Evolutionary conservation across 2,113 vertebrate species (phyloP), one percentile per base, ranked within the genome.

Genomic region (Pygoscelis antarcticus): DNA sequence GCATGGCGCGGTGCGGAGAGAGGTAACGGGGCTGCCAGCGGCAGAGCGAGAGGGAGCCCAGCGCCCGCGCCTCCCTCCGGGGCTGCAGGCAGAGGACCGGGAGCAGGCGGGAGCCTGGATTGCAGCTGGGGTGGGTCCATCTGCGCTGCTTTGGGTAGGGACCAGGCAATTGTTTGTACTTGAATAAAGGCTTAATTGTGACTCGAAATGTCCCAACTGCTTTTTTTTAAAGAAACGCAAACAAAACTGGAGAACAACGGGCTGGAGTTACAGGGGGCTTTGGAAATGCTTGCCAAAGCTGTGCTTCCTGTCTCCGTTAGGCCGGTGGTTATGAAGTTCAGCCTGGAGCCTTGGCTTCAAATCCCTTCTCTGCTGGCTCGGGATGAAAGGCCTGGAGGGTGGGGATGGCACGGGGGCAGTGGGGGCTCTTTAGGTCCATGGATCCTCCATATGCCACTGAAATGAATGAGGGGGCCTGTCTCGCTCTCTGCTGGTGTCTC

Each of bases 141-240:
- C 82, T 94, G 96, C 40, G 2, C 25, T 6, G 49, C 70, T 65
- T 96, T 96, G 96, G 87, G 96, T 61, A 91, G 70, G 87, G 13
- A 87, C 92, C 84, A 93, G 82, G 70, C 92, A 88, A 96, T 94
- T 97, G 96, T 97, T 90, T 86, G 78, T 52, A 26, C 46, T 94
- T 91, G 92, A 96, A 95, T 96, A 95, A 97, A 96, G 66, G 78
- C 87, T 93, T 76, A 79, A 91, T 97, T 97, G 84, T 97, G 61
- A 85, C 66, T 96, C 2, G 12, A 79, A 80, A 65, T 88, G 82
- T 90, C 93, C 92, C 84, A 87, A 94, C 66, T 85, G 93, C 74
- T 54, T 90, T 90, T 42, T 42, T 57, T 68, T 47, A 30, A 87
- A 95, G 81, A 57, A 94, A 96, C 93, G 87, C 87, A 96, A 96